These are phyloP conservation scores for Riparia riparia DNA, from an alignment of 2,113 vertebrate genomes.

Conservation along the genomic window DNA sequence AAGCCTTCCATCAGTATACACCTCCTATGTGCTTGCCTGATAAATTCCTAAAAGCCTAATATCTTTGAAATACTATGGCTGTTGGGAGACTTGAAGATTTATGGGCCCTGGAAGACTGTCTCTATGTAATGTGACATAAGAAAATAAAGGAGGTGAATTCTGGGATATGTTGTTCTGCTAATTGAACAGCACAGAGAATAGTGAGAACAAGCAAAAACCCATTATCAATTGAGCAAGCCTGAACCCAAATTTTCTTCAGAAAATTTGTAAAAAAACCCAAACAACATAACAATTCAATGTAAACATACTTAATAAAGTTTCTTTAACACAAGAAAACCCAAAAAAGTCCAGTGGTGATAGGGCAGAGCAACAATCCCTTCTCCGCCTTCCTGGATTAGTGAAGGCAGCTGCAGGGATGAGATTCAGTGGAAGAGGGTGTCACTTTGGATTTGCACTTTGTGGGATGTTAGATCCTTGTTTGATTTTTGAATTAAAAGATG, in stretches of 20 bases:
- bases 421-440: not conserved
- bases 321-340: not conserved
- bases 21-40: not conserved
- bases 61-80: not conserved
- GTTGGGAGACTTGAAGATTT: not conserved
- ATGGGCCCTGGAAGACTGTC: not conserved
- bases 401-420: not conserved
- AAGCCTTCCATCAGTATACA: not conserved
- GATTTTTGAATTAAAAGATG: not conserved
- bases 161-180: not conserved
- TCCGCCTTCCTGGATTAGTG: not conserved
- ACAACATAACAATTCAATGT: fast-evolving
- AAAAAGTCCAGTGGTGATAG: not conserved
- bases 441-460: not conserved
- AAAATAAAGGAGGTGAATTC: not conserved
- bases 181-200: not conserved
- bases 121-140: not conserved
- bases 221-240: not conserved
- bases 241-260: not conserved
- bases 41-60: not conserved
- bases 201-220: not conserved
- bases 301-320: not conserved
- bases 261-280: not conserved
- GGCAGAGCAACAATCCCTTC: not conserved
- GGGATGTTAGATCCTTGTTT: not conserved